Evolutionary conservation across 1,140 invertebrate species (phyloP), one percentile per base, ranked within the genome.

Genomic region (Cydia splendana): DNA sequence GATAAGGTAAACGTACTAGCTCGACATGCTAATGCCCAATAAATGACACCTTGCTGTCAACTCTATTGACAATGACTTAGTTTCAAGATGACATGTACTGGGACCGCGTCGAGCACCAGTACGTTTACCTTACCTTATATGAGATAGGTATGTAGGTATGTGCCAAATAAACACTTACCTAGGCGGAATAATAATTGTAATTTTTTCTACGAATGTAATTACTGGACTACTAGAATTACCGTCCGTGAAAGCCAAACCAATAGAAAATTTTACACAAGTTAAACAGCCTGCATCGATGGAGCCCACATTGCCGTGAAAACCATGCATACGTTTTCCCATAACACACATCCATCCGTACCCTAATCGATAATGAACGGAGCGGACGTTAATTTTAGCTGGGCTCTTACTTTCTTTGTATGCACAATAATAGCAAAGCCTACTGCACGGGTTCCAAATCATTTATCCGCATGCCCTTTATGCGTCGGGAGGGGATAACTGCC

Each of bases 361-460:
- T 79, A 84, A 84, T 86, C 86, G 80, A 86, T 87, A 87, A 85
- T 77, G 84, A 83, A 79, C 85, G 78, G 81, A 71, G 62, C 79
- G 77, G 45, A 30, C 76, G 79, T 48, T 84, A 82, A 81, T 80
- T 82, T 81, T 82, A 82, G 81, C 80, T 75, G 67, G 20, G n/a
- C 38, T 18, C 67, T n/a, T 34, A 45, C 34, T 71, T 38, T 71
- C 67, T 42, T 71, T 71, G n/a, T 45, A 42, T 71, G 67, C 67
- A 71, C 30, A 71, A n/a, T 71, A 71, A 45, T 71, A 71, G 34
- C 67, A 71, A 42, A 34, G 6, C 4, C n/a, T 53, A 53, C 4
- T 6, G 51, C 51, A 53, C 15, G 51, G 51, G n/a, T 18, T n/a
- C 6, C 51, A n/a, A n/a, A 53, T 18, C 45, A 48, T 48, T 48